Evolutionary conservation across 1,140 invertebrate species (phyloP), one percentile per base, ranked within the genome.

Genomic region (Zelostemma sp.): DNA sequence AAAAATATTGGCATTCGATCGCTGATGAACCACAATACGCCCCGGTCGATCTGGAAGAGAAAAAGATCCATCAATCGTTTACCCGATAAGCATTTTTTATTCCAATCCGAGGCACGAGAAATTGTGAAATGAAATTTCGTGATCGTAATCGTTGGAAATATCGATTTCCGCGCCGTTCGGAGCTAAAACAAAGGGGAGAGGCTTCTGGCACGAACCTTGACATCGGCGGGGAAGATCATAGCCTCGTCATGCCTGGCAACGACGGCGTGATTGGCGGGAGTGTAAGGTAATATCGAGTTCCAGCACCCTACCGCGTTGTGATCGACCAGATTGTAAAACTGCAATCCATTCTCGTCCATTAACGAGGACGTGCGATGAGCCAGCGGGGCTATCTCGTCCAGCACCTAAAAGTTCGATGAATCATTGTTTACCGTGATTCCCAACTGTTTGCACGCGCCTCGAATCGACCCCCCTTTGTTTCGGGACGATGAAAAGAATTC

Each of bases 241-340:
- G 90, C 89, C 0, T 90, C 87, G 73, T 93, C 90, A 76, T 94
- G 92, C 57, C 88, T 89, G 47, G 93, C 92, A 4, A 91, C 89
- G 12, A 93, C 79, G 8, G 87, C 92, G n/a, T 90, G 88, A 82
- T 91, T 91, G 43, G 89, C 86, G 0, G 90, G 86, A 9, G 86
- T 85, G 50, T 91, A 92, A 0, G 90, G 89, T 46, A 89, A 82
- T 2, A 82, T 80, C 0, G 89, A 90, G 72, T 92, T 92, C 93
- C 93, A 94, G 75, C 93, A 95, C 8, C 93, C 93, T 0, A 95
- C 87, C 1, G 91, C 90, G 66, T 94, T 94, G 70, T 91, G 90
- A 78, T 94, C 92, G 46, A 95, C 89, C 40, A 94, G 83, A 80
- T 90, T 93, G 77, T 90, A 93, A 33, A 93, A 87, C 81, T 93